These are phyloP conservation scores for Sphaerophoria taeniata DNA, from an alignment of 2,888 invertebrate genomes.

Conservation along the genomic window DNA sequence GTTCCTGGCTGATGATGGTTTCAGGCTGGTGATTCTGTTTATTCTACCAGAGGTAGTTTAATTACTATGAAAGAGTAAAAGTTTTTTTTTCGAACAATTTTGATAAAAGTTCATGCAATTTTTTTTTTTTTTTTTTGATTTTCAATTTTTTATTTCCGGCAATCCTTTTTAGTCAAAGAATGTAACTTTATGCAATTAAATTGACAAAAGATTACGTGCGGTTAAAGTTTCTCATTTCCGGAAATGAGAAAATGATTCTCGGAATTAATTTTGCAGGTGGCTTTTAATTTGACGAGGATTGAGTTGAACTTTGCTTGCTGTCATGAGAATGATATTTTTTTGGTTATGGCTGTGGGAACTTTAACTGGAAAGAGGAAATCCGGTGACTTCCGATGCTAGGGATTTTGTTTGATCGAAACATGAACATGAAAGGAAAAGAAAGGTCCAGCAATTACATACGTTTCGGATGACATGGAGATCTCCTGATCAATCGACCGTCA, in stretches of 20 bases:
- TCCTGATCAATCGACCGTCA: no score
- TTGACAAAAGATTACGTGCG: neutral
- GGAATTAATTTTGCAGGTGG: neutral
- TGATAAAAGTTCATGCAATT: slow-evolving; percentile 8
- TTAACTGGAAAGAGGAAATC: no score
- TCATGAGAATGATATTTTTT: no score
- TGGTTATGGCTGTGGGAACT: no score
- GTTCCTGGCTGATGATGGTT: neutral
- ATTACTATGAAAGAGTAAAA: slow-evolving; percentile 15
- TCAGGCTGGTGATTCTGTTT: slow-evolving; percentile 7
- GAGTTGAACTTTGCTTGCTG: neutral
- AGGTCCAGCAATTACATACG: no score
- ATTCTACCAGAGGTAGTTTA: slow-evolving; percentile 22
- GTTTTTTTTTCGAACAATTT: slow-evolving; percentile 9
- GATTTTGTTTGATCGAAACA: no score
- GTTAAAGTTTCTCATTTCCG: neutral
- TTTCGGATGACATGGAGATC: no score
- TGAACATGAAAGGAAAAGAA: no score
- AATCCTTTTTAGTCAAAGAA: slow-evolving; percentile 14
- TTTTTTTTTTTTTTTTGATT: neutral
- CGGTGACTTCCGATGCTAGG: no score
- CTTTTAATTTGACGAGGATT: neutral
- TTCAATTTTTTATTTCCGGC: neutral
- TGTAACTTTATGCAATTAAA: slow-evolving; percentile 20
- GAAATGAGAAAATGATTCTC: neutral